phyloP scores from a whole-genome alignment of 1,140 invertebrate species.

The Choristoneura fumiferana region DNA sequence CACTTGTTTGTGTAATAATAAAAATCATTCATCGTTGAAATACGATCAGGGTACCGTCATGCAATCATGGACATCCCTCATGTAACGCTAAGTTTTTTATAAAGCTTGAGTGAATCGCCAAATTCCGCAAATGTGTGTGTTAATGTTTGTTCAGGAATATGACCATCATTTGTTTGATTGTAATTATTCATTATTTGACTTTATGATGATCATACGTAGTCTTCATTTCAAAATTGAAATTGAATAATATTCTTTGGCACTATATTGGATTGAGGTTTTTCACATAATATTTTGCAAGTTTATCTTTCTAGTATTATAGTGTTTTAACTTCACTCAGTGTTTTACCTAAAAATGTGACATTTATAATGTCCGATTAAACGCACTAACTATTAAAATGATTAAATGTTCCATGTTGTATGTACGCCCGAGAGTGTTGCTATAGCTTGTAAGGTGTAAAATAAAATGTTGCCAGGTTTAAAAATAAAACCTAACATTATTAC shows the following conservation, averaged over 20 bases:
- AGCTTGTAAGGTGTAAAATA: constrained; percentile 3
- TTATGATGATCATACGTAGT: no score
- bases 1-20: constrained; percentile 2
- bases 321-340: not conserved
- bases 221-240: no score
- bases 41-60: constrained; percentile 14
- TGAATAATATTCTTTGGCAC: no score
- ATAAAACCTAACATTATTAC: constrained; percentile 13
- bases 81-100: not conserved
- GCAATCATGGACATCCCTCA: constrained; percentile 11
- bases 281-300: no score
- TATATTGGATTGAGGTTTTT: no score
- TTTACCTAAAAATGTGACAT: not conserved
- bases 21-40: constrained; percentile 12
- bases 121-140: no score
- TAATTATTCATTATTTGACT: no score
- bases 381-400: not conserved
- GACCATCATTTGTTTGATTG: no score
- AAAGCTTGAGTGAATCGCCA: no score
- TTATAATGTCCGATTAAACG: not conserved
- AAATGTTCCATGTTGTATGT: constrained; percentile 17
- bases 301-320: no score
- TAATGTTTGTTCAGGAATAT: no score
- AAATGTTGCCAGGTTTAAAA: constrained; percentile 18
- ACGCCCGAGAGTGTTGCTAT: constrained; percentile 12